Evolutionary conservation across 2,888 invertebrate species (phyloP).

Genomic region (Macaria notata): DNA sequence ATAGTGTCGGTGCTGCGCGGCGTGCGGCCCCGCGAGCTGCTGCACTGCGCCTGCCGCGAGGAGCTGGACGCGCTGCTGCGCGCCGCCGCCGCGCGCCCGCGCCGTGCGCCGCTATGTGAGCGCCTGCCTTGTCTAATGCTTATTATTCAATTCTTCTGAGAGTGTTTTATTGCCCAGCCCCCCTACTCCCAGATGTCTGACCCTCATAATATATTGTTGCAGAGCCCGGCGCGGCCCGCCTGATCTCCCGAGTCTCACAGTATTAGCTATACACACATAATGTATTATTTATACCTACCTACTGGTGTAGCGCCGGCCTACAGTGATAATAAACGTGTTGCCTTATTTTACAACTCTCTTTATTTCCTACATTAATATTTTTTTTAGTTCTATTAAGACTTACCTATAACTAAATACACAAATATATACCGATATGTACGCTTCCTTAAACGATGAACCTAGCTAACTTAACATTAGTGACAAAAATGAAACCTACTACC

Average conservation of each 20-base stretch:
- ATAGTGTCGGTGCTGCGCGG: conserved; percentile 87
- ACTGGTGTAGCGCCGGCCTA: conserved; percentile 25
- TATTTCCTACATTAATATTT: too few species aligned
- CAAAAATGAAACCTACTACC: too few species aligned
- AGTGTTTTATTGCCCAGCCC: too few species aligned
- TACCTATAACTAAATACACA: too few species aligned
- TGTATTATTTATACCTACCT: conserved; percentile 43
- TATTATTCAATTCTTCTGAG: too few species aligned
- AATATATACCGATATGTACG: too few species aligned
- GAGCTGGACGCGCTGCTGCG: conserved; percentile 65
- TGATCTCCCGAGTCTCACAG: conserved; percentile 42
- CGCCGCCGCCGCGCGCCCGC: conserved; percentile 21
- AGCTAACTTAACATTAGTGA: too few species aligned
- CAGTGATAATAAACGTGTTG: conserved; percentile 35
- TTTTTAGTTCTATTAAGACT: too few species aligned
- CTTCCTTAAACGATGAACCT: too few species aligned
- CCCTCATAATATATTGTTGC: conserved; percentile 3
- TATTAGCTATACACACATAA: conserved; percentile 44
- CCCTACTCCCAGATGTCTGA: not conserved
- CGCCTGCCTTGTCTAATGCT: not conserved
- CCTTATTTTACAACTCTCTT: too few species aligned
- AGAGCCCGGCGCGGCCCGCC: conserved; percentile 23
- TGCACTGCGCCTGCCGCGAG: conserved; percentile 71
- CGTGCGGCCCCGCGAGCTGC: conserved; percentile 85
- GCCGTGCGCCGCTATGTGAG: conserved; percentile 2